Conservation (phyloP, 2,888 invertebrate species). For the Cyclophora punctaria region DNA sequence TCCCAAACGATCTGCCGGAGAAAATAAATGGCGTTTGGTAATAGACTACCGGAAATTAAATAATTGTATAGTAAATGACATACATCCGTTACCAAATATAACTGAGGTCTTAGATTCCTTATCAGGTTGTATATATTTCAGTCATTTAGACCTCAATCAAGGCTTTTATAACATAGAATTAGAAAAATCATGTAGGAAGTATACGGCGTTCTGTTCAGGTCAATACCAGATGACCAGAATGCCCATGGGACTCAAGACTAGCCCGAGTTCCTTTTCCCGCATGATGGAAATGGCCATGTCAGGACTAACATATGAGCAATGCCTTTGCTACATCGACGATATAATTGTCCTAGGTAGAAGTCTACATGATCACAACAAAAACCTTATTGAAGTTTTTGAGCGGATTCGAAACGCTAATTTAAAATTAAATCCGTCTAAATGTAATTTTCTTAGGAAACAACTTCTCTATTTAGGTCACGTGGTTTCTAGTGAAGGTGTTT, state of each 20-base stretch:
- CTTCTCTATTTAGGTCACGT: conserved; percentile 1
- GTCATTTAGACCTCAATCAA: background rate
- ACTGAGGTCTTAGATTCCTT: background rate
- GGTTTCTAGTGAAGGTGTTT: background rate
- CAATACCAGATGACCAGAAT: conserved; percentile 1
- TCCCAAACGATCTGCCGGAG: conserved; percentile 7
- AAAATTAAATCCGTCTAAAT: conserved; percentile 1
- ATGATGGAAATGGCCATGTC: conserved; percentile 2
- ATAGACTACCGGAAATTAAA: conserved; percentile 10
- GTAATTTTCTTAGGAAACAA: conserved; percentile 1
- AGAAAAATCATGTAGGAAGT: background rate
- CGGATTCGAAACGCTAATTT: conserved; percentile 6
- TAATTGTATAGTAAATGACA: conserved; percentile 10
- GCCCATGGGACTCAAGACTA: conserved; percentile 5
- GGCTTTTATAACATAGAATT: background rate
- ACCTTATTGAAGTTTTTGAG: conserved; percentile 4
- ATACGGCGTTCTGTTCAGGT: background rate
- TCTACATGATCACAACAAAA: conserved; percentile 3
- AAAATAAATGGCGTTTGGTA: conserved; percentile 22
- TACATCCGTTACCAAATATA: conserved; percentile 9
- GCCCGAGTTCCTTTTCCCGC: conserved; percentile 1
- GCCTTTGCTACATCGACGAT: conserved; percentile 4
- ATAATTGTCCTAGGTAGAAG: background rate
- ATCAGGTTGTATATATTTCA: background rate
- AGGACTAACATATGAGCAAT: conserved; percentile 3